phyloP scores from a whole-genome alignment of 2,888 invertebrate genomes.

The Agrilus biguttatus region DNA sequence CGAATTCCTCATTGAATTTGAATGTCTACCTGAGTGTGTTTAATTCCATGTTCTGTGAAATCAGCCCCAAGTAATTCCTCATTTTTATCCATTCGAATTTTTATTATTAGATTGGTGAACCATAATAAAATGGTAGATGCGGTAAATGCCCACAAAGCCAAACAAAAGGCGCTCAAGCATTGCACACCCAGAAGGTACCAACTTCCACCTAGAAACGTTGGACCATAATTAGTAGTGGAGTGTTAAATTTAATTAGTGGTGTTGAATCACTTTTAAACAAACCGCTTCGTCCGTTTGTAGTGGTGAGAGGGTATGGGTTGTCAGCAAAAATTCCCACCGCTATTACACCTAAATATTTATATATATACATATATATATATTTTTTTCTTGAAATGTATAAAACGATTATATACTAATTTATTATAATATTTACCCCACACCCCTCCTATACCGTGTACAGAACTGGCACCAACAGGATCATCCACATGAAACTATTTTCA shows the following conservation, averaged over 20 bases:
- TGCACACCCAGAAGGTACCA: constrained; percentile 81
- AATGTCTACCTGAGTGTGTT: constrained; percentile 53
- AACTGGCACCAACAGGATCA: constrained; percentile 82
- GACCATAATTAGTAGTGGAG: too few species aligned
- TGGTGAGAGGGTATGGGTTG: constrained; percentile 64
- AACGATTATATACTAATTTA: neutral
- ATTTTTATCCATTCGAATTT: constrained; percentile 73
- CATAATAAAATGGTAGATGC: constrained; percentile 62
- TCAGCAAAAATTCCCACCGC: constrained; percentile 84
- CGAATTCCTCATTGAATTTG: too few species aligned
- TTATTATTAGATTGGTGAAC: constrained; percentile 61
- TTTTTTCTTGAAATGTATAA: neutral
- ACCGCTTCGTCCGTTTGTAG: constrained; percentile 64
- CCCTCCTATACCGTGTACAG: constrained; percentile 73
- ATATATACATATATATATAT: neutral
- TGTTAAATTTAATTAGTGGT: too few species aligned
- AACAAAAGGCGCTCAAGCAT: constrained; percentile 52
- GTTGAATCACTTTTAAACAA: constrained; percentile 48
- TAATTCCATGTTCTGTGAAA: constrained; percentile 71
- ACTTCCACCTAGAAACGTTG: constrained; percentile 52
- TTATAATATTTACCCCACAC: constrained; percentile 43
- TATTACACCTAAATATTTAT: constrained; percentile 51
- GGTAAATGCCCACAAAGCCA: constrained; percentile 58
- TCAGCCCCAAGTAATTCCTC: constrained; percentile 84
- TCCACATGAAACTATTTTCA: constrained; percentile 55